Evolutionary conservation across 2,113 vertebrate species (phyloP).

Genomic region (Rhinogobius similis): DNA sequence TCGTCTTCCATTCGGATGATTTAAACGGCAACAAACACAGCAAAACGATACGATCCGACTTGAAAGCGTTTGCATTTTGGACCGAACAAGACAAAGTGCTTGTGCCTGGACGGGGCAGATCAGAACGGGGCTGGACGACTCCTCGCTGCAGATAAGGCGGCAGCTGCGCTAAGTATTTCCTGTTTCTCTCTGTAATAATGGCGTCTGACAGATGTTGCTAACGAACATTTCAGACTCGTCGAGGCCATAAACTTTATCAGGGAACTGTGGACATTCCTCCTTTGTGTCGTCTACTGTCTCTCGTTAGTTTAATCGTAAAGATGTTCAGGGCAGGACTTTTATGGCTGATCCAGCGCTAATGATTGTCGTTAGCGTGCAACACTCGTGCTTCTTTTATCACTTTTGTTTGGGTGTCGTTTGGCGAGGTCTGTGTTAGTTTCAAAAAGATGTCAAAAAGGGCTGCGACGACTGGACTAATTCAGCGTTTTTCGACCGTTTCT

Average conservation of each 20-base stretch:
- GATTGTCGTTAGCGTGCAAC: neutral
- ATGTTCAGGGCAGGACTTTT: constrained; percentile 50
- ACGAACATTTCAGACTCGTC: constrained; percentile 9
- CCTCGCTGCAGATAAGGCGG: neutral
- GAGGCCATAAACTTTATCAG: constrained; percentile 62
- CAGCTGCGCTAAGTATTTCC: constrained; percentile 34
- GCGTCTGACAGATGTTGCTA: constrained; percentile 35
- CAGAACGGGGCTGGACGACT: neutral
- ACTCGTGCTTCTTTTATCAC: too few relatives aligned
- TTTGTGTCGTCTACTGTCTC: constrained; percentile 15
- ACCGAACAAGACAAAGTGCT: neutral
- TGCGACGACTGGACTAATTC: too few relatives aligned
- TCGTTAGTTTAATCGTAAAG: constrained; percentile 66
- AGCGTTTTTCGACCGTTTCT: too few relatives aligned
- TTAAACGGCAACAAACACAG: neutral
- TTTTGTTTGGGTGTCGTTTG: too few relatives aligned
- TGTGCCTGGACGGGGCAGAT: neutral
- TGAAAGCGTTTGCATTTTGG: neutral
- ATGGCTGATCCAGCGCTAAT: constrained; percentile 22
- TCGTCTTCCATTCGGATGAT: neutral
- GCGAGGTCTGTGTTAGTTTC: too few relatives aligned
- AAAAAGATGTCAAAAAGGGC: too few relatives aligned
- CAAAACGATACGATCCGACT: neutral
- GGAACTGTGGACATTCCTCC: constrained; percentile 46
- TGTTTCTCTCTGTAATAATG: constrained; percentile 32